Conservation (phyloP, 2,113 vertebrate genomes). For the Neotoma lepida region DNA sequence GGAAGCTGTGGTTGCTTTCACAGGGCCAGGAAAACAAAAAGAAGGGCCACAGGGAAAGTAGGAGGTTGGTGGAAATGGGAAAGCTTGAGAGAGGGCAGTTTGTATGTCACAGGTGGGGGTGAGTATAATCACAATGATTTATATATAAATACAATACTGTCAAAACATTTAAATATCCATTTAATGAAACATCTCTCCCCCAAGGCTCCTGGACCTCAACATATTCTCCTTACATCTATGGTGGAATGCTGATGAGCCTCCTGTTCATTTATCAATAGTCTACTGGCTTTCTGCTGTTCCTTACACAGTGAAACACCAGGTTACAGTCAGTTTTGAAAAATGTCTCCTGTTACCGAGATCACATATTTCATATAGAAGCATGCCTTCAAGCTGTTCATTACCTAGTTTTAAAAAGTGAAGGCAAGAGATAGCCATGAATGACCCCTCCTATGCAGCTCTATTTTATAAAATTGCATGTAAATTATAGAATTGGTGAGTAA, state of each 20-base stretch:
- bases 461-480: background rate
- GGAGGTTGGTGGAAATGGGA: background rate
- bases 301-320: background rate
- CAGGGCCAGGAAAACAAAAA: background rate
- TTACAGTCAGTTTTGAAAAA: background rate
- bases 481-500: background rate
- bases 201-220: too few relatives aligned
- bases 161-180: background rate
- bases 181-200: too few relatives aligned
- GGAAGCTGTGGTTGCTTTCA: background rate
- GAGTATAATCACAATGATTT: background rate
- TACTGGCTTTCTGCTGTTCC: background rate
- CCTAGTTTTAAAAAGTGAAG: background rate
- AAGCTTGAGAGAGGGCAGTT: background rate
- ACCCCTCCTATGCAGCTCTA: background rate
- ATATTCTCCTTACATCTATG: accelerated
- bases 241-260: background rate
- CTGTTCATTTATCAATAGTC: background rate
- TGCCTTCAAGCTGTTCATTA: background rate
- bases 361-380: background rate
- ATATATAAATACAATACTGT: background rate
- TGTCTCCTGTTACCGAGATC: background rate
- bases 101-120: background rate
- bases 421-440: background rate
- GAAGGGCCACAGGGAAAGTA: too few relatives aligned